A percentile compares a stretch with the other conserved stretches of the same genome.
Evolutionary conservation across 2,113 vertebrate species (phyloP).

Genomic region (Salminus brasiliensis): DNA sequence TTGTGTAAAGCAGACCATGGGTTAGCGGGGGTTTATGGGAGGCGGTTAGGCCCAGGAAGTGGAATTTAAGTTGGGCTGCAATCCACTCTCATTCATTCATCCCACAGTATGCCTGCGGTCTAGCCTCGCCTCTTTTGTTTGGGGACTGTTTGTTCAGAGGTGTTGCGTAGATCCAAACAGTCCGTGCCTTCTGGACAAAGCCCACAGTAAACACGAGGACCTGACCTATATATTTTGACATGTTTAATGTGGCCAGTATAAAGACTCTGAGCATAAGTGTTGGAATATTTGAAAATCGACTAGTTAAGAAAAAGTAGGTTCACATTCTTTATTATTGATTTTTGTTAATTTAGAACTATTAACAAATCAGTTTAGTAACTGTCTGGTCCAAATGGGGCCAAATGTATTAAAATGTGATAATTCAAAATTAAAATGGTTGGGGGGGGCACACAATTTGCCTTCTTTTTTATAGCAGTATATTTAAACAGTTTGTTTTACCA

Average conservation of each 20-base stretch:
- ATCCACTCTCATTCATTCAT: slow-evolving; percentile 57
- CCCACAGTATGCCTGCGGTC: slow-evolving; percentile 60
- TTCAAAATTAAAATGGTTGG: too few species aligned
- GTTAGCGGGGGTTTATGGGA: slow-evolving; percentile 52
- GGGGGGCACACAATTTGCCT: too few species aligned
- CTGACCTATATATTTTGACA: neutral
- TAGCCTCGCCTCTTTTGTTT: slow-evolving; percentile 55
- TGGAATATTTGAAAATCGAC: too few species aligned
- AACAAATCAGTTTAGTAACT: too few species aligned
- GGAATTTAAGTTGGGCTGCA: slow-evolving; percentile 28
- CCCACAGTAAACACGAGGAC: neutral
- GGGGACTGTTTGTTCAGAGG: slow-evolving; percentile 49
- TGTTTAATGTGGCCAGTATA: neutral
- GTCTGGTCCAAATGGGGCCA: too few species aligned
- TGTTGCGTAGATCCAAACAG: neutral
- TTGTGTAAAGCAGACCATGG: slow-evolving; percentile 58
- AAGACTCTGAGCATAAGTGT: too few species aligned
- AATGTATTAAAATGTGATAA: too few species aligned
- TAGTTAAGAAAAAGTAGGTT: too few species aligned
- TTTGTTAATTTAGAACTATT: too few species aligned
- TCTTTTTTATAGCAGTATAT: too few species aligned
- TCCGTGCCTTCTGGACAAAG: slow-evolving; percentile 1
- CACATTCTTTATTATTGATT: too few species aligned
- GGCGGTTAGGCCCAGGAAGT: slow-evolving; percentile 52
- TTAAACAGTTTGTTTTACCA: too few species aligned